phyloP scores from a whole-genome alignment of 2,888 invertebrate genomes.

The Ditylenchus weischeri region DNA sequence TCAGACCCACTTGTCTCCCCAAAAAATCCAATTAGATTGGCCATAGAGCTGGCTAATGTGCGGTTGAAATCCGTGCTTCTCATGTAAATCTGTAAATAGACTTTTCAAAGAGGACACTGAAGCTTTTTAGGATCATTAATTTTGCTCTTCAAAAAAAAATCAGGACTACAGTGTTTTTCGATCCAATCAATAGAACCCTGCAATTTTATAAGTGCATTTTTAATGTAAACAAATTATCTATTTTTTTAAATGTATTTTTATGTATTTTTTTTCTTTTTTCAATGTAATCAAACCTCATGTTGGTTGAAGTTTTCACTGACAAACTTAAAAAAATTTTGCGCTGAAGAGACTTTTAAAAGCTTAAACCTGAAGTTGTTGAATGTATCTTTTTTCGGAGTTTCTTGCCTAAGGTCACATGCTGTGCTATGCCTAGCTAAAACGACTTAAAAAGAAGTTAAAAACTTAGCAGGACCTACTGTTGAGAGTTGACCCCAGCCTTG shows the following conservation, averaged over 20 bases:
- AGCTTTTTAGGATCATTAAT: too few species aligned
- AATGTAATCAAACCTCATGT: constrained; percentile 29
- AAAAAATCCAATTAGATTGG: constrained; percentile 36
- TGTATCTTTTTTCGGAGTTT: constrained; percentile 19
- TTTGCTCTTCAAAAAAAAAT: too few species aligned
- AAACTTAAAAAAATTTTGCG: constrained; percentile 17
- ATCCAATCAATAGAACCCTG: too few species aligned
- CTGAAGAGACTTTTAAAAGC: too few species aligned
- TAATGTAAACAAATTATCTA: too few species aligned
- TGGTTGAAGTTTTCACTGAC: constrained; percentile 22
- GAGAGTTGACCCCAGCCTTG: constrained; percentile 31
- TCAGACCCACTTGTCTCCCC: constrained; percentile 33
- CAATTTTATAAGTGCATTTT: too few species aligned
- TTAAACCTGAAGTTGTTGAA: constrained; percentile 13
- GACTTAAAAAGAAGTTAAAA: too few species aligned
- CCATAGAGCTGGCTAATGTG: constrained; percentile 30
- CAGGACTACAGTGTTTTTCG: too few species aligned
- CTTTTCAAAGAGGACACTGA: neutral
- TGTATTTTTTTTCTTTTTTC: too few species aligned
- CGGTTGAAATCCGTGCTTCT: constrained; percentile 32
- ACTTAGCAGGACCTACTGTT: neutral
- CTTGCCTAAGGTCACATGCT: constrained; percentile 28
- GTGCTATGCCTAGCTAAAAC: constrained; percentile 30
- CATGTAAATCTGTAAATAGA: constrained; percentile 17
- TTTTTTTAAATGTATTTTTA: too few species aligned